Evolutionary conservation across 2,113 vertebrate genomes (phyloP).

Genomic region (Rattus rattus): DNA sequence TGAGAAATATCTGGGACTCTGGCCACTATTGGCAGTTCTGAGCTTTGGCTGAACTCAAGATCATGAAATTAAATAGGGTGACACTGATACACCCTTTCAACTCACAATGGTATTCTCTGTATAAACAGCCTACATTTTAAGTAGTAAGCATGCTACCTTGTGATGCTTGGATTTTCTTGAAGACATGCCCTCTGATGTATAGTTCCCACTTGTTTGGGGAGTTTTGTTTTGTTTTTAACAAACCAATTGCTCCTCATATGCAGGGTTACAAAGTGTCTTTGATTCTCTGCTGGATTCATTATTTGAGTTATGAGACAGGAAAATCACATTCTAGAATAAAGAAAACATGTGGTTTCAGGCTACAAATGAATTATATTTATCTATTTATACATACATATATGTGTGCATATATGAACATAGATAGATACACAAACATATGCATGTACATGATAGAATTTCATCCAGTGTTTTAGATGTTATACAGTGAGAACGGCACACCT

Average conservation of each 20-base stretch:
- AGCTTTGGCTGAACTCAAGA: background rate
- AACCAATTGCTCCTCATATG: background rate
- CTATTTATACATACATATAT: too few species aligned
- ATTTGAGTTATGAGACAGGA: background rate
- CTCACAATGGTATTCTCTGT: background rate
- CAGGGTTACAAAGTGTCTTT: rapidly evolving
- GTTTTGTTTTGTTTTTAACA: background rate
- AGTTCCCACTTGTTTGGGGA: background rate
- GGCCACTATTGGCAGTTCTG: background rate
- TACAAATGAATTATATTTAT: background rate
- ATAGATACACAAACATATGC: background rate
- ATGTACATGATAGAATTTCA: background rate
- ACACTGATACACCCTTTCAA: background rate
- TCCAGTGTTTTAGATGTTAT: background rate
- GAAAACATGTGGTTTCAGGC: background rate
- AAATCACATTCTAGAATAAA: conserved; percentile 60
- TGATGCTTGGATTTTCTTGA: background rate
- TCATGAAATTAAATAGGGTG: background rate
- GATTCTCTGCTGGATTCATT: background rate
- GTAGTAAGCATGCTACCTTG: background rate
- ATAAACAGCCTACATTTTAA: background rate
- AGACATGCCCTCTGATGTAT: background rate
- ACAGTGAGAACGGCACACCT: background rate
- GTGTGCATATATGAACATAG: background rate
- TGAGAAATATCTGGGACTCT: background rate